Conservation (phyloP, 1,140 invertebrate species). For the Drepana arcuata region DNA sequence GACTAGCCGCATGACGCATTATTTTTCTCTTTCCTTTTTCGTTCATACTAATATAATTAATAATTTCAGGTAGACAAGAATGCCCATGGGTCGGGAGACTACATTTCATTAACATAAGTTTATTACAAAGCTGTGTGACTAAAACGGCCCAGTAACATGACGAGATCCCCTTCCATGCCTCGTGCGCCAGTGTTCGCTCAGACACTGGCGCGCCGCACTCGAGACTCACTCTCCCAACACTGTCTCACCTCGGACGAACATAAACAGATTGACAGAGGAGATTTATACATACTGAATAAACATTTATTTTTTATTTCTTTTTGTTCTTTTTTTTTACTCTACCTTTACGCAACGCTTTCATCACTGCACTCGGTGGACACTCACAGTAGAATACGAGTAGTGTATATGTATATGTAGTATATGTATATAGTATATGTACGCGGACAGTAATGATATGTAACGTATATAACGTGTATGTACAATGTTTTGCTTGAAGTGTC, state of each 20-base stretch:
- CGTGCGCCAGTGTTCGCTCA: too few species aligned
- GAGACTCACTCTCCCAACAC: too few species aligned
- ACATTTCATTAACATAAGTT: constrained; percentile 60
- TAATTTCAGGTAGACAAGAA: constrained; percentile 69
- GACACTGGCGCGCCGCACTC: too few species aligned
- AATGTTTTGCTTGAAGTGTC: constrained; percentile 33
- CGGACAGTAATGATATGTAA: too few species aligned
- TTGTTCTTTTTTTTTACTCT: constrained; percentile 58
- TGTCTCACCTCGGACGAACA: too few species aligned
- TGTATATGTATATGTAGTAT: constrained; percentile 31
- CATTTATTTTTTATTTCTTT: constrained; percentile 49
- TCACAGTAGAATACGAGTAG: constrained; percentile 49
- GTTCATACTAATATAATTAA: constrained; percentile 70
- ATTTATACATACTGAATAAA: too few species aligned
- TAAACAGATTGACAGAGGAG: too few species aligned
- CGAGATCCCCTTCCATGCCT: constrained; percentile 13
- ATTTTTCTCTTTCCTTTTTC: constrained; percentile 40
- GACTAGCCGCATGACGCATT: constrained; percentile 30
- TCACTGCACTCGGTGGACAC: constrained; percentile 66
- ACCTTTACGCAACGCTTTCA: constrained; percentile 59
- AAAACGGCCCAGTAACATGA: constrained; percentile 35
- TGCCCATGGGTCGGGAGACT: constrained; percentile 63
- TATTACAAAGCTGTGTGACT: constrained; percentile 46
- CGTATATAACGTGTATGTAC: constrained; percentile 36
- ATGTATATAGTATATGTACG: constrained; percentile 25